Conservation (phyloP, 2,113 vertebrate species). For the Ardeotis arabs region DNA sequence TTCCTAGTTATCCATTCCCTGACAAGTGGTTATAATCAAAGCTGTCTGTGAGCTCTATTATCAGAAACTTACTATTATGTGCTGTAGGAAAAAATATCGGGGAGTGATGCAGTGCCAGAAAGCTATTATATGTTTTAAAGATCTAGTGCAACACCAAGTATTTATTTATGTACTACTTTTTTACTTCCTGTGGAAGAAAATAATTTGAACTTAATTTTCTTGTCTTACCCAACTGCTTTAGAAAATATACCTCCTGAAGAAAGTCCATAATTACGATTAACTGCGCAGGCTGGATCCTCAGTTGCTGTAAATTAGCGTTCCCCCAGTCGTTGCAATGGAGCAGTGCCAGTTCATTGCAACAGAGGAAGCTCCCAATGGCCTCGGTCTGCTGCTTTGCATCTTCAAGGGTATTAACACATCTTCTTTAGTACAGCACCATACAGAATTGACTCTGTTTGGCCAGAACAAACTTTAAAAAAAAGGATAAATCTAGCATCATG, state of each 20-base stretch:
- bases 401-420: not conserved
- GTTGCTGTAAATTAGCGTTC: not conserved
- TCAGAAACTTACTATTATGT: conserved; percentile 67
- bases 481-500: not conserved
- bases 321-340: not conserved
- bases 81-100: conserved; percentile 38
- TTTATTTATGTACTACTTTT: conserved; percentile 65
- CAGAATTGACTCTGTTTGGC: not conserved
- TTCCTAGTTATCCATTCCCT: conserved; percentile 57
- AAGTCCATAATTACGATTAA: conserved; percentile 51
- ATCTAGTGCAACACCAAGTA: conserved; percentile 52
- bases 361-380: not conserved
- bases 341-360: not conserved
- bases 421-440: not conserved
- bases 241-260: conserved; percentile 46
- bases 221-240: conserved; percentile 59
- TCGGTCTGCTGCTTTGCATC: not conserved
- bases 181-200: conserved; percentile 69
- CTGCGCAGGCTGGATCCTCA: not conserved
- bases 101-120: conserved; percentile 48
- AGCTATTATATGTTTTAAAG: conserved; percentile 59
- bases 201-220: conserved; percentile 71
- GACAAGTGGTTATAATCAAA: conserved; percentile 71
- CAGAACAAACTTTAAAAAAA: not conserved
- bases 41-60: conserved; percentile 67